phyloP scores from a whole-genome alignment of 1,140 invertebrate species.

The Pseudomyrmex gracilis region DNA sequence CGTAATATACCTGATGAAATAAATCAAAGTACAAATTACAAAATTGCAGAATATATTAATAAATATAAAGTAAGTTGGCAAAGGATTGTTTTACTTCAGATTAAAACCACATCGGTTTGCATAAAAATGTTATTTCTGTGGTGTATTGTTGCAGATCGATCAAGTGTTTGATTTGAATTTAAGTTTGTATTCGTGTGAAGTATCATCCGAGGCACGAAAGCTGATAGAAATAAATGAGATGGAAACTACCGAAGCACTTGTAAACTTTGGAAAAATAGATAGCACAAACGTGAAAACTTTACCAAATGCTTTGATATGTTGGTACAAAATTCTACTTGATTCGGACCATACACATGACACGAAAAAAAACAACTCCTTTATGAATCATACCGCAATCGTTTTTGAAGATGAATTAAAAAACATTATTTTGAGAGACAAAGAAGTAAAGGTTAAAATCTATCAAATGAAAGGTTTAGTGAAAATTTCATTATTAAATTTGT shows the following conservation, averaged over 20 bases:
- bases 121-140: constrained; percentile 19
- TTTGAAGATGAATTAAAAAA: constrained; percentile 73
- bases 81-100: background rate
- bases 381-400: constrained; percentile 79
- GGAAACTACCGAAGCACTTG: constrained; percentile 65
- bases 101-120: background rate
- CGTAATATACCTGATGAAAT: constrained; percentile 32
- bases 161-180: constrained; percentile 80
- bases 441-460: constrained; percentile 74
- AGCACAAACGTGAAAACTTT: constrained; percentile 50
- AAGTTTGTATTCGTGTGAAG: constrained; percentile 71
- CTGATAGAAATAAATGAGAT: constrained; percentile 74
- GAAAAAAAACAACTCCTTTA: constrained; percentile 75
- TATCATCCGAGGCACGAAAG: constrained; percentile 69
- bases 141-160: constrained; percentile 72
- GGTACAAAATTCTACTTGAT: constrained; percentile 76
- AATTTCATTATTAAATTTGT: constrained; percentile 63
- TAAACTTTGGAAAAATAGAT: constrained; percentile 74
- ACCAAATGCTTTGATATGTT: constrained; percentile 80
- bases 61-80: constrained; percentile 81
- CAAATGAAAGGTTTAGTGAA: constrained; percentile 74
- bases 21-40: constrained; percentile 75
- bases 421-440: constrained; percentile 59
- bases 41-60: constrained; percentile 85
- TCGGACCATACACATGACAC: constrained; percentile 68